Base-by-base conservation (phyloP, 2,797 vertebrate genomes). In the Pogoniulus pusillus region DNA sequence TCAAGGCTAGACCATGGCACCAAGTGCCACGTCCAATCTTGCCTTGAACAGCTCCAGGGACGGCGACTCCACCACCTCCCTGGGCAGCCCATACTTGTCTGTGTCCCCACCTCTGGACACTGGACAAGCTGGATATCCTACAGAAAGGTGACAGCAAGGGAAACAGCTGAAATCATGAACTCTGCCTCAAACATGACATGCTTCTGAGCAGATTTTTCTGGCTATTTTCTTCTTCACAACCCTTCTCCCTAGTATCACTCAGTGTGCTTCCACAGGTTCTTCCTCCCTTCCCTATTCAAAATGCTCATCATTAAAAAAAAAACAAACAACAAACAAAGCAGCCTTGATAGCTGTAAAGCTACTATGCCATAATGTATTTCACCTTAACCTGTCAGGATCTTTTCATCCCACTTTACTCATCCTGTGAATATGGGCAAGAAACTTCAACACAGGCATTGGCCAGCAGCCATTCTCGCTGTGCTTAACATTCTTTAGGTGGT, bases 301-400 rank as follows among this genome's bases (percentile, higher is more conserved):
- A 34, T 72, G 58, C 23, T 57, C 34, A 19, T 65, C 60, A 85
- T n/a, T 32, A 29, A 59, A 87, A 51, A 29, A 14, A 2, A 8
- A 5, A 39, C n/a, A n/a, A n/a, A n/a, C n/a, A 39, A 14, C 17
- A 63, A 58, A 49, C 19, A 73, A 41, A 10, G 34, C 12, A 0
- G 1, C 41, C 14, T 16, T 3, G 2, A 47, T 9, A 73, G 30
- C 3, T 58, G 17, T 26, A 6, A 72, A 43, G 41, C 8, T 75
- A 43, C 14, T 29, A 6, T 37, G 23, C 24, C 34, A 53, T 23
- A 45, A 76, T 29, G 29, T 59, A 49, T 86, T 57, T 70, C 27
- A 49, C 24, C 53, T 43, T 66, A 53, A 72, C 27, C 16, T 27
- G 39, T 9, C 0, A 0, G 6, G 4, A 11, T 34, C 41, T 74